These are phyloP conservation scores for Glossophaga mutica DNA, from an alignment of 2,797 vertebrate genomes.

Conservation along the genomic window DNA sequence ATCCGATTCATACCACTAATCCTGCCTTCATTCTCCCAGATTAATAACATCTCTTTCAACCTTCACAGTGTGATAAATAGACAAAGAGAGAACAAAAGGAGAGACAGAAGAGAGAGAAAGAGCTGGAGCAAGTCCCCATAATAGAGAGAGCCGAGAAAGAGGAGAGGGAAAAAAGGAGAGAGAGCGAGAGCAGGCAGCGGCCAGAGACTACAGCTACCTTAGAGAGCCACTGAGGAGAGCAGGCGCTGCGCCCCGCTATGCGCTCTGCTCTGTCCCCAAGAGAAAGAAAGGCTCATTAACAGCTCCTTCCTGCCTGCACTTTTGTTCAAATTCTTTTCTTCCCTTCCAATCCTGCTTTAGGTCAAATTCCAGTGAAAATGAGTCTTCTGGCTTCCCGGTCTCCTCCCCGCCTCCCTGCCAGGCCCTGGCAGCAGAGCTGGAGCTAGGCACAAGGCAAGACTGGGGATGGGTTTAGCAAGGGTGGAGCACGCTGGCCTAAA, in stretches of 20 bases:
- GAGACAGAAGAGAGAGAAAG: conserved; percentile 90
- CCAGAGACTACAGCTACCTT: conserved; percentile 68
- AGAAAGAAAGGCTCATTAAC: conserved; percentile 85
- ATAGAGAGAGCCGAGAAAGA: conserved; percentile 88
- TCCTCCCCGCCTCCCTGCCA: conserved; percentile 39
- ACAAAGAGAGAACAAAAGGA: conserved; percentile 98
- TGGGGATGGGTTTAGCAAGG: not conserved
- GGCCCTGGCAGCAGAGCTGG: not conserved
- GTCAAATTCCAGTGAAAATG: conserved; percentile 80
- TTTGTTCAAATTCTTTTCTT: conserved; percentile 83
- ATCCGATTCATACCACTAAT: conserved; percentile 99
- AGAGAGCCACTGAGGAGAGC: conserved; percentile 68
- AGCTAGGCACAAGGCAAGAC: not conserved
- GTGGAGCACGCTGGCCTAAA: not conserved
- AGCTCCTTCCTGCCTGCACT: conserved; percentile 81
- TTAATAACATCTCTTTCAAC: conserved; percentile 99
- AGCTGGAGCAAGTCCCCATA: conserved; percentile 89
- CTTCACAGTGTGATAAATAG: conserved; percentile 99
- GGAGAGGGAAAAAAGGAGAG: conserved; percentile 81
- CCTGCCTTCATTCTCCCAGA: conserved; percentile 99
- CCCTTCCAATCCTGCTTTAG: conserved; percentile 79
- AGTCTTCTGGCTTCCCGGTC: conserved; percentile 69
- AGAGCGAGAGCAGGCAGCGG: conserved; percentile 55
- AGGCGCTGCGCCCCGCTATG: conserved; percentile 68
- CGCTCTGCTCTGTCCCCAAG: conserved; percentile 68